Conservation (phyloP, 2,113 vertebrate species). For the Epinephelus cyanopodus region DNA sequence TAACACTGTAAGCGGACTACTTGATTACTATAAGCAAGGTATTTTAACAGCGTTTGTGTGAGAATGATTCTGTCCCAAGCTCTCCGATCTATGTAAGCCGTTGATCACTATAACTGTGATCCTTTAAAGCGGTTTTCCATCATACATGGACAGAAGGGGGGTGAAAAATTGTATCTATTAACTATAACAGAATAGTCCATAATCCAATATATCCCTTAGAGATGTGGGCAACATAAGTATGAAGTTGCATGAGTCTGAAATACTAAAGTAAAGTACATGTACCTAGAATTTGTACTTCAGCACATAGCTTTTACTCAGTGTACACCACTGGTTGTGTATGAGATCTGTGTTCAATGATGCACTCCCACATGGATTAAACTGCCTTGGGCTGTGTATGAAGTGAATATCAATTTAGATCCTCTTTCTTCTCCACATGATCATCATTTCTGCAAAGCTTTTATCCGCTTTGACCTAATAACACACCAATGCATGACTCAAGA, state of each 20-base stretch:
- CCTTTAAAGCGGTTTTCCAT: too few relatives aligned
- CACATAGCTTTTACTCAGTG: too few relatives aligned
- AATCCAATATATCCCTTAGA: too few relatives aligned
- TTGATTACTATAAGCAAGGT: too few relatives aligned
- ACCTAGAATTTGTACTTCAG: too few relatives aligned
- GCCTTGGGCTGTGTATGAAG: neutral
- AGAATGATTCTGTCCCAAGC: too few relatives aligned
- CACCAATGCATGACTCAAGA: neutral
- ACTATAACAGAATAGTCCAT: neutral
- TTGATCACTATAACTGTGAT: too few relatives aligned
- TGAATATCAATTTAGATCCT: neutral
- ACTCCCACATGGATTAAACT: conserved; percentile 1
- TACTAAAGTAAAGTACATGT: neutral
- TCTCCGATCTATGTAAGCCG: too few relatives aligned
- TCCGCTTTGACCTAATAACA: conserved; percentile 4
- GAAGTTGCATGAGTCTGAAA: too few relatives aligned
- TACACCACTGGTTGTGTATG: neutral
- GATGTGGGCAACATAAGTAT: too few relatives aligned
- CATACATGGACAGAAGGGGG: neutral
- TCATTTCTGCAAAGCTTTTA: conserved; percentile 22
- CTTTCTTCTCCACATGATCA: neutral
- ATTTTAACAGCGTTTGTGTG: too few relatives aligned
- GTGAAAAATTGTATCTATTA: neutral
- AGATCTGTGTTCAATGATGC: neutral
- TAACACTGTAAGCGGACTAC: too few relatives aligned